Conservation (phyloP, 1,140 invertebrate species). For the Lepeophtheirus salmonis region DNA sequence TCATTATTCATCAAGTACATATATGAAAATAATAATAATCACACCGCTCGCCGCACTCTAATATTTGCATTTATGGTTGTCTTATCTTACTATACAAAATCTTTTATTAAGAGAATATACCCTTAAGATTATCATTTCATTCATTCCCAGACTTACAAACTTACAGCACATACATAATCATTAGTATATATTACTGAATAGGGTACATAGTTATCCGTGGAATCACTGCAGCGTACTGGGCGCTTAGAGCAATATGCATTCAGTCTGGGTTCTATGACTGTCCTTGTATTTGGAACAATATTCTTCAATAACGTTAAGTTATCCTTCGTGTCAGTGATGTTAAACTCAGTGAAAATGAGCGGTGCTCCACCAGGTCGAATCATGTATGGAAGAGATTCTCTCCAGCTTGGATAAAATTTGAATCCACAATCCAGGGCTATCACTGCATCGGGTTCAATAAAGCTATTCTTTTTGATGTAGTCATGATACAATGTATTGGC, state of each 20-base stretch:
- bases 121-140: too few relatives aligned
- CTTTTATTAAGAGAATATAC: too few relatives aligned
- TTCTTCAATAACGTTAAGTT: conserved; percentile 8
- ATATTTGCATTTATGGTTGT: too few relatives aligned
- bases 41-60: too few relatives aligned
- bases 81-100: too few relatives aligned
- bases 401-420: conserved; percentile 17
- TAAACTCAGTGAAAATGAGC: conserved; percentile 16
- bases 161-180: conserved; percentile 17
- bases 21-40: not conserved
- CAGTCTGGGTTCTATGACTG: not conserved
- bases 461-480: not conserved
- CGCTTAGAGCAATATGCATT: conserved; percentile 10
- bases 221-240: conserved; percentile 16
- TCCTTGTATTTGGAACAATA: not conserved
- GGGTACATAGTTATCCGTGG: conserved; percentile 6
- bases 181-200: conserved; percentile 14
- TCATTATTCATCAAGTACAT: not conserved
- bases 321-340: conserved; percentile 6
- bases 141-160: too few relatives aligned
- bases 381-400: not conserved
- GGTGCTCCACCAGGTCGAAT: not conserved
- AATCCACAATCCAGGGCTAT: conserved; percentile 17
- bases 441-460: conserved; percentile 9
- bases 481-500: conserved; percentile 8